These are phyloP conservation scores for Malacosoma neustria DNA, from an alignment of 2,888 invertebrate species.

Conservation along the genomic window DNA sequence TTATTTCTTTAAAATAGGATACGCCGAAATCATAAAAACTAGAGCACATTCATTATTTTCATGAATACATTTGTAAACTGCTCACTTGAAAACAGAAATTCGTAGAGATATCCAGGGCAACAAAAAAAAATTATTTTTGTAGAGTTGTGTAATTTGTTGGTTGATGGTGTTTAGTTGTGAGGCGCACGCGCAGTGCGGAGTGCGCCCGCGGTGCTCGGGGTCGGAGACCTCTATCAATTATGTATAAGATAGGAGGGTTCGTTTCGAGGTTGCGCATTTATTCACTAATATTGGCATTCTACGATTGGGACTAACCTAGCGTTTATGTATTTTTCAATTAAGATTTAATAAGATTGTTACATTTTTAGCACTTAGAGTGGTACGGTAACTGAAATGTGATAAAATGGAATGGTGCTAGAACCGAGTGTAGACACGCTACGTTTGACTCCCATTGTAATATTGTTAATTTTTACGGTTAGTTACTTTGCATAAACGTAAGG, in stretches of 20 bases:
- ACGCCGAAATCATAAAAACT: too few species aligned
- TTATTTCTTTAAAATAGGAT: too few species aligned
- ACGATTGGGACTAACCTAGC: slow-evolving; percentile 77
- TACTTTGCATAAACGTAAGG: slow-evolving; percentile 65
- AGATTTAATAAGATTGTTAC: slow-evolving; percentile 74
- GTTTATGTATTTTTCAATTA: slow-evolving; percentile 73
- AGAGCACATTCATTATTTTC: too few species aligned
- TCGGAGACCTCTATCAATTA: slow-evolving; percentile 58
- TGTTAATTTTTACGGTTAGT: slow-evolving; percentile 67
- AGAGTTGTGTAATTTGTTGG: slow-evolving; percentile 63
- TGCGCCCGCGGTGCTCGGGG: slow-evolving; percentile 47
- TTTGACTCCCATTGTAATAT: slow-evolving; percentile 73
- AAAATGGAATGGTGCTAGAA: slow-evolving; percentile 76
- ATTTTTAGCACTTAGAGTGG: slow-evolving; percentile 76
- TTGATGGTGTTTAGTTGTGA: slow-evolving; percentile 57
- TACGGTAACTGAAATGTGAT: slow-evolving; percentile 77
- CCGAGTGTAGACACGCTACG: slow-evolving; percentile 74
- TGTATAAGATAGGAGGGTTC: slow-evolving; percentile 61
- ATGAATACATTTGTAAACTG: too few species aligned
- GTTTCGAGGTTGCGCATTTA: slow-evolving; percentile 69
- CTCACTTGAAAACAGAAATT: too few species aligned
- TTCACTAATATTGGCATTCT: slow-evolving; percentile 75
- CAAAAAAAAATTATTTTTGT: too few species aligned
- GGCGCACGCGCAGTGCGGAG: slow-evolving; percentile 20
- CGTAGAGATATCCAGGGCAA: too few species aligned